These are phyloP conservation scores for Centropristis striata DNA, from an alignment of 2,113 vertebrate genomes.

Conservation along the genomic window DNA sequence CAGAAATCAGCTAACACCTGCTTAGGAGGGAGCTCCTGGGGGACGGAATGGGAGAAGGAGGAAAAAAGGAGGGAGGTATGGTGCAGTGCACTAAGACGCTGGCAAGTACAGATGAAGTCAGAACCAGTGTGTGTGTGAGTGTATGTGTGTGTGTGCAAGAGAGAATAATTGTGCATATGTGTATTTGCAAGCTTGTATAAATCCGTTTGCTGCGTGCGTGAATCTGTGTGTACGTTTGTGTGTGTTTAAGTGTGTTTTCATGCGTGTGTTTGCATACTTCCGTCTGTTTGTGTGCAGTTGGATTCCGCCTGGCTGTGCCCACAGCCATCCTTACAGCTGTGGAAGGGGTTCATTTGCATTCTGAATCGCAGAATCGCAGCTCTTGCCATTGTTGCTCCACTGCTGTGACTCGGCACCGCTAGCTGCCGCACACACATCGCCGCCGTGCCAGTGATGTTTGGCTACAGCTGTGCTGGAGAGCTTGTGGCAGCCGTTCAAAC, in stretches of 20 bases:
- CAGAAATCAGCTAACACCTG: slow-evolving; percentile 84
- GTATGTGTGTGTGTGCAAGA: slow-evolving; percentile 8
- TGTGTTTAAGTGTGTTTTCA: slow-evolving; percentile 22
- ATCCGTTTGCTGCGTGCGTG: slow-evolving; percentile 33
- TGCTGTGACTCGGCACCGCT: slow-evolving; percentile 57
- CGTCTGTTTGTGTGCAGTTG: slow-evolving; percentile 61
- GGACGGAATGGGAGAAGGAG: slow-evolving; percentile 36
- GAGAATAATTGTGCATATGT: slow-evolving; percentile 37
- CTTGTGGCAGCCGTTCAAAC: slow-evolving; percentile 57
- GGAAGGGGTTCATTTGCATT: slow-evolving; percentile 74
- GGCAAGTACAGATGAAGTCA: slow-evolving; percentile 57
- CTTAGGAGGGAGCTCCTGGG: slow-evolving; percentile 71
- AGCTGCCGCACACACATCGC: slow-evolving; percentile 45
- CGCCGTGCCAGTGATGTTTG: slow-evolving; percentile 59
- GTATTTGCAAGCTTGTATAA: slow-evolving; percentile 54
- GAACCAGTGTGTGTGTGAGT: slow-evolving; percentile 14
- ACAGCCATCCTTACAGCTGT: slow-evolving; percentile 71
- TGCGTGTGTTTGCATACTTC: slow-evolving; percentile 68
- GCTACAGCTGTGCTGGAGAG: slow-evolving; percentile 55
- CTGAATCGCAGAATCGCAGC: slow-evolving; percentile 55
- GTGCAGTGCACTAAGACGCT: slow-evolving; percentile 59
- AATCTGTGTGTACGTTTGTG: slow-evolving; percentile 10
- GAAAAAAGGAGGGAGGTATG: slow-evolving; percentile 38
- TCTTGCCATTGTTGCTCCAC: slow-evolving; percentile 60
- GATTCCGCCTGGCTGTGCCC: slow-evolving; percentile 61